These are phyloP conservation scores for Umimayanthus chanpuru DNA, from an alignment of 92 coral and sea anemone species.

Conservation along the genomic window DNA sequence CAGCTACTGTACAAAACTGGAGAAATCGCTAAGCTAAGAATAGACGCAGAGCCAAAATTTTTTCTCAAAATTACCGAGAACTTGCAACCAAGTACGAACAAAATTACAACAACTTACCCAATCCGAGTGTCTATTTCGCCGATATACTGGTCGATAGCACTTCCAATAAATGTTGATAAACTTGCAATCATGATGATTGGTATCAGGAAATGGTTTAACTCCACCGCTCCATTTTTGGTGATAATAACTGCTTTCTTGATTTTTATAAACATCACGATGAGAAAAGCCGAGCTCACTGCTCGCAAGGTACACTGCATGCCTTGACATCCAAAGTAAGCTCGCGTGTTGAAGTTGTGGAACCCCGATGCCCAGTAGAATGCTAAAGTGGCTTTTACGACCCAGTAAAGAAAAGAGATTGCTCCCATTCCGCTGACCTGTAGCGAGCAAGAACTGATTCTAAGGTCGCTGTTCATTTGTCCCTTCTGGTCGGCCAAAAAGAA, in stretches of 20 bases:
- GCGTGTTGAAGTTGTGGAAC: neutral
- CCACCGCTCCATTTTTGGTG: neutral
- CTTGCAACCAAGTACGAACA: no score
- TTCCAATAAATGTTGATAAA: neutral
- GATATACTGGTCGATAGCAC: constrained; percentile 18
- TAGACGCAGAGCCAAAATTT: no score
- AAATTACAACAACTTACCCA: constrained; percentile 12
- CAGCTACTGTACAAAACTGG: no score
- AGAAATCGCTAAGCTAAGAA: no score
- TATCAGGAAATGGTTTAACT: constrained; percentile 1
- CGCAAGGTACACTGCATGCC: neutral
- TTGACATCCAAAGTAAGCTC: neutral
- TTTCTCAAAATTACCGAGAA: no score
- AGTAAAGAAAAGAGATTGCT: constrained; percentile 15
- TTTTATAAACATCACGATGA: neutral
- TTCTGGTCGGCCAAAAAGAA: no score
- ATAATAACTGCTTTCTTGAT: constrained; percentile 9
- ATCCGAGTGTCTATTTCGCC: constrained; percentile 27
- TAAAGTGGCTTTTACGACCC: constrained; percentile 6
- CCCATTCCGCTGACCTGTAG: constrained; percentile 27
- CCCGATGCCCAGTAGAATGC: constrained; percentile 12
- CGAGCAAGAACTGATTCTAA: neutral
- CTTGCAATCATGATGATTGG: constrained; percentile 1
- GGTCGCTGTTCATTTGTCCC: no score
- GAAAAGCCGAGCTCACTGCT: neutral